Evolutionary conservation across 1,140 invertebrate genomes (phyloP), one percentile per base, ranked within the genome.

Genomic region (Sycophaga agraensis): DNA sequence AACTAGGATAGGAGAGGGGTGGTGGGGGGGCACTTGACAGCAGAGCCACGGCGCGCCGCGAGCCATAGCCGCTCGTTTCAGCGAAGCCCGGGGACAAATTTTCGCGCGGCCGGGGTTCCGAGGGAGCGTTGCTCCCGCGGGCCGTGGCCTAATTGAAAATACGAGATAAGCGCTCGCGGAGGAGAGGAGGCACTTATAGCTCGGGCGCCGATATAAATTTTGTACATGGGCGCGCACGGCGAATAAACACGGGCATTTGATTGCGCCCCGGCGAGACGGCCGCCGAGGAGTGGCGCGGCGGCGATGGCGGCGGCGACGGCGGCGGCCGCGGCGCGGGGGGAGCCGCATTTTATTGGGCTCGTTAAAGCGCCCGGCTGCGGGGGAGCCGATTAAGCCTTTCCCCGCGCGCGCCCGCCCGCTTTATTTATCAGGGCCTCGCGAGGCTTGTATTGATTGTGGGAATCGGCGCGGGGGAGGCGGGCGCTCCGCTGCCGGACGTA

Each of bases 121-220:
- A 35, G 37, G 16, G 24, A 7, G 57, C 31, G 28, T 37, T 22
- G 54, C 21, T 43, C 31, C 31, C 55, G 28, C 40, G 34, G n/a
- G n/a, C 26, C 35, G 16, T 19, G 56, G 56, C 35, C 56, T 59
- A 59, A 59, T 59, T 59, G 56, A 59, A 59, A 59, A 59, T 50
- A 49, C 56, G 46, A 50, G 45, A 40, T 50, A 40, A 40, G 34
- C 21, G 26, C 22, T 46, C 43, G 43, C 43, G 19, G 22, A 11
- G 21, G 24, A 49, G 24, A 49, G 4, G 17, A 4, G 4, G 24
- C 24, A 19, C 21, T n/a, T n/a, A n/a, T n/a, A n/a, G n/a, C n/a
- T n/a, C n/a, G n/a, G n/a, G n/a, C n/a, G n/a, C n/a, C n/a, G n/a
- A 34, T 40, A 57, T 57, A 57, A 57, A 45, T 57, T 42, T 57